Base-by-base conservation (phyloP, 2,797 vertebrate genomes). In the Poecilia gillii region DNA sequence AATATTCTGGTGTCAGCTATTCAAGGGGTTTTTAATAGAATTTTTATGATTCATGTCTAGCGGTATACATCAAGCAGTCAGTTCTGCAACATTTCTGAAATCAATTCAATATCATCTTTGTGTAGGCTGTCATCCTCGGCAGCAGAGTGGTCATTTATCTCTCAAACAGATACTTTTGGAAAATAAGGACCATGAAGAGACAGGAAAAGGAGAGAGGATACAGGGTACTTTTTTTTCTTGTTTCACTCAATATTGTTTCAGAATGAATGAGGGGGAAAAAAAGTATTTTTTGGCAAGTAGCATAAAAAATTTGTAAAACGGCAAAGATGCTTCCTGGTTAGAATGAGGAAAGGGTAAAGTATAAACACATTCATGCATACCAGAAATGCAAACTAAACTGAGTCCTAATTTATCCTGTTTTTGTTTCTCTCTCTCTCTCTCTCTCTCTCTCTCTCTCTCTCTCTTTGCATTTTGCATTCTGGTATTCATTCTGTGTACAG, bases 1-100 rank as follows among this genome's bases (percentile, higher is more conserved):
- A 97, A 99, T 97, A 97, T 96, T 97, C 97, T 93, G 94, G 96
- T 97, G 97, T 97, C 97, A 96, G 96, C 96, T 94, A 94, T 97
- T 97, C 96, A 97, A 96, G 97, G 96, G 96, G 95, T 96, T 97
- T 97, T 97, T 98, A 98, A 98, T 98, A 97, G 97, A 97, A 98
- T 98, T 97, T 97, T 97, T 97, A 97, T 96, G 97, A 98, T 97
- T 97, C 96, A 95, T 97, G 96, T 96, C 97, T 97, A 92, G 91
- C 94, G 92, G 95, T 94, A 96, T 96, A 97, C 96, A 97, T 98
- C 96, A 97, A 97, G 96, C 93, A 96, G 94, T 96, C 95, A 95
- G 96, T 96, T 96, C 95, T 95, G 96, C 95, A 94, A 96, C 96
- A 96, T 97, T 97, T 97, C 96, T 96, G 96, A 97, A 97, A 97